Evolutionary conservation across 2,888 invertebrate genomes (phyloP).

Genomic region (Pandemis cinnamomeana): DNA sequence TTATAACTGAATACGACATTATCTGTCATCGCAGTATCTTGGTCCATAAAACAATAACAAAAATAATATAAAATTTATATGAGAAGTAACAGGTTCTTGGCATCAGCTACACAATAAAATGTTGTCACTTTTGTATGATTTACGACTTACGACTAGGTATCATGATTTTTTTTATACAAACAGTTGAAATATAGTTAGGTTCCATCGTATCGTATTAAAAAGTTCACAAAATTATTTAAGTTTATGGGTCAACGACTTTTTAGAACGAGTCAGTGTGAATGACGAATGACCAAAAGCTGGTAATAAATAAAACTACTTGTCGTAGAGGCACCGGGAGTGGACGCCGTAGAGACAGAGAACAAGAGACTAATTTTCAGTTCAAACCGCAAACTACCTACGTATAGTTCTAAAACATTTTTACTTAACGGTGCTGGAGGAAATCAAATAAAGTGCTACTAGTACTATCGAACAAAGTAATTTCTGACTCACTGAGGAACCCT

Average conservation of each 20-base stretch:
- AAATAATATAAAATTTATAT: constrained; percentile 26
- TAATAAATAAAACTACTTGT: too few relatives aligned
- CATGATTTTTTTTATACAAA: constrained; percentile 3
- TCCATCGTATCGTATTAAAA: not conserved
- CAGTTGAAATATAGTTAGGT: constrained; percentile 6
- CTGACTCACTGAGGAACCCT: too few relatives aligned
- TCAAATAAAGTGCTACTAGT: too few relatives aligned
- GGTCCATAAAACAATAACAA: constrained; percentile 4
- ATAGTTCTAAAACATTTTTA: too few relatives aligned
- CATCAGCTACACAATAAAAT: constrained; percentile 26
- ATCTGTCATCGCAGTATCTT: constrained; percentile 9
- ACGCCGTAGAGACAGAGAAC: too few relatives aligned
- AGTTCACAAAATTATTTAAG: not conserved
- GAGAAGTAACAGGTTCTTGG: constrained; percentile 31
- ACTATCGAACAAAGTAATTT: too few relatives aligned
- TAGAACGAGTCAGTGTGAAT: too few relatives aligned
- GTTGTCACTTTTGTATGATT: constrained; percentile 21
- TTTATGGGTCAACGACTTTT: not conserved
- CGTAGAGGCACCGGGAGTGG: too few relatives aligned
- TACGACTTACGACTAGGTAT: constrained; percentile 4
- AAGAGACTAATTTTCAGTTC: too few relatives aligned
- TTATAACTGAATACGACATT: not conserved
- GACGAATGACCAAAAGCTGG: too few relatives aligned
- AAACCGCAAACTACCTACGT: too few relatives aligned
- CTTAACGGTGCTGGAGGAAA: too few relatives aligned